Evolutionary conservation across 2,888 invertebrate genomes (phyloP), one percentile per base, ranked within the genome.

Genomic region (Volucella zonaria): DNA sequence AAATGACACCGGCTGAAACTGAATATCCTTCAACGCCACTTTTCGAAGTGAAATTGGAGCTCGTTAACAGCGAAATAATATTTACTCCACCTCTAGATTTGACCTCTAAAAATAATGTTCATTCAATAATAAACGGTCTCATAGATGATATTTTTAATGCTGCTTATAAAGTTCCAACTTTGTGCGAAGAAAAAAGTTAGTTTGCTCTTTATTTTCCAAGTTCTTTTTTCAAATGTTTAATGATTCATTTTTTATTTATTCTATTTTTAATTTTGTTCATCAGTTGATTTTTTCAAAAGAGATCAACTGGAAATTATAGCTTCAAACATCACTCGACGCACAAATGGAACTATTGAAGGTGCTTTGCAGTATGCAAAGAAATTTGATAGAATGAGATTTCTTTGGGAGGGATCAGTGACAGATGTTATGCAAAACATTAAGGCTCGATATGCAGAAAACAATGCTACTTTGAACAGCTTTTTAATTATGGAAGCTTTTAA

Each of bases 41-140:
- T 66, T 95, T 97, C 92, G 95, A 97, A 92, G 94, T 97, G 11
- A 92, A 94, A 80, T 93, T 97, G 87, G 95, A 95, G 89, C 93
- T 97, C 45, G 93, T 94, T 87, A 95, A 95, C 88, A 95, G 95
- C 78, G 94, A 89, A 86, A 95, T 98, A 88, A 93, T 93, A 83
- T 97, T 96, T 90, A 92, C 93, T 52, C 98, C 98, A 3, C 94
- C 96, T 0, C 92, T 97, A 88, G 95, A 96, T 81, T 89, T 94
- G 62, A 94, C 94, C 23, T 93, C 94, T 88, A 90, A 93, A 8
- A 94, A 94, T 86, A 95, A 96, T 74, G 95, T 98, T 88, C 94
- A 95, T 86, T 93, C 93, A 87, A 93, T 95, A 67, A 92, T 97
- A 1, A 59, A 9, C 2, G 51, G 15, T n/a, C 42, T 85, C n/a